Evolutionary conservation across 2,797 vertebrate genomes (phyloP), one percentile per base, ranked within the genome.

Genomic region (Otus scops): DNA sequence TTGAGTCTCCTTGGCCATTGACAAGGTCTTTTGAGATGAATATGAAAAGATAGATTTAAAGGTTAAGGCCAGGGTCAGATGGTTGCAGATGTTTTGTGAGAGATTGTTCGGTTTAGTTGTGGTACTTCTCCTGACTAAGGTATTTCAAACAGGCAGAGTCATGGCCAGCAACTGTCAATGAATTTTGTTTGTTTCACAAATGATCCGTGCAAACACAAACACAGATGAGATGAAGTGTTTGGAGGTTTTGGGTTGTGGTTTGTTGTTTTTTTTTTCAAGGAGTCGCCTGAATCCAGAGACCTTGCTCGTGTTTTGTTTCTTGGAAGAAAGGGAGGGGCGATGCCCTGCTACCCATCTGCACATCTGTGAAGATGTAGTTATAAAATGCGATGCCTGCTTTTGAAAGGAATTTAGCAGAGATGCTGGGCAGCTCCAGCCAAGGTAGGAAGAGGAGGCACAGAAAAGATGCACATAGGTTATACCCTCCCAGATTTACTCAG

Each of bases 31-130:
- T 99, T 99, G 99, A 99, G 99, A 98, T 98, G 99, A 99, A 99
- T 99, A 99, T 99, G 99, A 99, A 99, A 99, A 99, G 99, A 98
- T 99, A 99, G 99, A 99, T 99, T 99, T 99, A 99, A 99, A 99
- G 99, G 99, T 99, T 98, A 99, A 99, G 97, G 98, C 98, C 98
- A 99, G 98, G 99, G 99, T 99, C 98, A 99, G 98, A 98, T 98
- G 98, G 98, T 97, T 98, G 98, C 98, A 98, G 98, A 98, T 98
- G 98, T 98, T 98, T 98, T 98, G 98, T 98, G 98, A 97, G 98
- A 98, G 98, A 98, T 98, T 98, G 98, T 98, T 98, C 93, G 89
- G 97, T 98, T 98, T 97, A 97, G 98, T 98, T 98, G 97, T 86
- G 97, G 97, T 97, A 96, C 97, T 98, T 97, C 98, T 98, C 97